A percentile compares a stretch with the other conserved stretches of the same genome.
Evolutionary conservation across 2,888 invertebrate species (phyloP).

Genomic region (Drosophila hamatofila): DNA sequence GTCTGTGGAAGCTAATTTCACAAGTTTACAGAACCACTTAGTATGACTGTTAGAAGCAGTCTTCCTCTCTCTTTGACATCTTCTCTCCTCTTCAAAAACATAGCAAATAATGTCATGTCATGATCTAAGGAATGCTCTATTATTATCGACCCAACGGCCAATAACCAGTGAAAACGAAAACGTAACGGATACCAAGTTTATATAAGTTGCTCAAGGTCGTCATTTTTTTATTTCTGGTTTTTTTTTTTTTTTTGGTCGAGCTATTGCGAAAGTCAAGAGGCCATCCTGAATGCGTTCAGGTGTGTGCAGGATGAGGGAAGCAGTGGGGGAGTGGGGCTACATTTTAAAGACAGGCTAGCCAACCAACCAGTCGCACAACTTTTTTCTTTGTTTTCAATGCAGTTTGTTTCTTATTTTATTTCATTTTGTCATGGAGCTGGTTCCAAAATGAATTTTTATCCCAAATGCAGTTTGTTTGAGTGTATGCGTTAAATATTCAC

Average conservation of each 20-base stretch:
- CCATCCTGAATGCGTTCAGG: slow-evolving; percentile 37
- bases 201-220: slow-evolving; percentile 61
- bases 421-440: slow-evolving; percentile 58
- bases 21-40: slow-evolving; percentile 70
- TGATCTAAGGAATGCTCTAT: slow-evolving; percentile 23
- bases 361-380: slow-evolving; percentile 52
- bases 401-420: background rate
- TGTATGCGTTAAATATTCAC: background rate
- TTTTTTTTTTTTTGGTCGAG: background rate
- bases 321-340: too few relatives aligned
- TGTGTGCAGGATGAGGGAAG: background rate
- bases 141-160: slow-evolving; percentile 19
- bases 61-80: background rate
- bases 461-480: slow-evolving; percentile 37
- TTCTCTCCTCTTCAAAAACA: background rate
- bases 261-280: slow-evolving; percentile 59
- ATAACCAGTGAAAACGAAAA: slow-evolving; percentile 46
- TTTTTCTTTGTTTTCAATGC: slow-evolving; percentile 49
- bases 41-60: slow-evolving; percentile 21
- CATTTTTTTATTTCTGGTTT: slow-evolving; percentile 29
- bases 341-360: slow-evolving; percentile 4
- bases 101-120: slow-evolving; percentile 58
- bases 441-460: slow-evolving; percentile 55
- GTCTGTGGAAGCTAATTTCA: slow-evolving; percentile 24
- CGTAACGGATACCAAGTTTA: slow-evolving; percentile 53